Percentiles rank a stretch among this genome's conserved stretches.
Conservation (phyloP, 2,888 invertebrate genomes). For the Ochropacha duplaris region DNA sequence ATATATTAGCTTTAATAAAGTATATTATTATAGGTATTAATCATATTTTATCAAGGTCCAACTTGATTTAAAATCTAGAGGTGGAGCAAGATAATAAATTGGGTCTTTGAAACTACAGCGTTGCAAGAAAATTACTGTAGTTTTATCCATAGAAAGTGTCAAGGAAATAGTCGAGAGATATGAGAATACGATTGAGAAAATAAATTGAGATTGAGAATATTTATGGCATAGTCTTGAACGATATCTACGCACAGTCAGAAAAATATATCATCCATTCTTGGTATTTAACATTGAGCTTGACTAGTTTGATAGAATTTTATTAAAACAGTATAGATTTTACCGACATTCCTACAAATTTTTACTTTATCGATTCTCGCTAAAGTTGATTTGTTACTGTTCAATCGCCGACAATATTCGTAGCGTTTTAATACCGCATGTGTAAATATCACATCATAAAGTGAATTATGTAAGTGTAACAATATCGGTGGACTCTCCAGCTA, state of each 20-base stretch:
- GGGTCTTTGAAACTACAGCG: not conserved
- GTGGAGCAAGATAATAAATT: not conserved
- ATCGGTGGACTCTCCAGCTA: slow-evolving; percentile 12
- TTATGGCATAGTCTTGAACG: not conserved
- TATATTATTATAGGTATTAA: not conserved
- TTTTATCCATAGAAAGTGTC: not conserved
- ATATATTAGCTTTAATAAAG: no score
- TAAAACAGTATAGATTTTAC: no score
- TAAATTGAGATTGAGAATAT: not conserved
- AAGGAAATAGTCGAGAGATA: not conserved
- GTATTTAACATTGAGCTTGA: no score
- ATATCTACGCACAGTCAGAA: no score
- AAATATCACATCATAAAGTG: not conserved
- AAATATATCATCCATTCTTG: no score
- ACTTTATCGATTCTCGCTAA: no score
- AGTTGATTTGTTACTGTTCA: not conserved
- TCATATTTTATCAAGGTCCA: not conserved
- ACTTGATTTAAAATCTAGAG: not conserved
- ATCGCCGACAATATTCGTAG: not conserved
- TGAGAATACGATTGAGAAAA: not conserved
- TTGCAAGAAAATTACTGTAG: not conserved
- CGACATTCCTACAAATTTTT: no score
- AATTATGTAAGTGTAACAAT: slow-evolving; percentile 30
- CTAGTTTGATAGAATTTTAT: no score
- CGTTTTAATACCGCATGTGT: not conserved